Percentiles rank a stretch among this genome's conserved stretches.
phyloP scores from a whole-genome alignment of 92 coral and sea anemone genomes.

The Ricordea florida region DNA sequence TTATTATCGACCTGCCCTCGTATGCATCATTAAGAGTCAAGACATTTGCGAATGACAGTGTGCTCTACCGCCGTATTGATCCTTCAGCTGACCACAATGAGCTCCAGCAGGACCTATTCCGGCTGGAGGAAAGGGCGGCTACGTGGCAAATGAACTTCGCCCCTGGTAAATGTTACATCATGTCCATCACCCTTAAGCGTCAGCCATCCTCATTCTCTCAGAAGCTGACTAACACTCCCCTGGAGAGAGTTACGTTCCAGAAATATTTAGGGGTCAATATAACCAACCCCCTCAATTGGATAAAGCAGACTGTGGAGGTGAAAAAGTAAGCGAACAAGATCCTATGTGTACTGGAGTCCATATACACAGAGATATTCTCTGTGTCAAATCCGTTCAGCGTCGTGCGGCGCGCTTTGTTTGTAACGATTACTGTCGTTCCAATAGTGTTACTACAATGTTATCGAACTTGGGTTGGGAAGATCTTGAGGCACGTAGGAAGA shows the following conservation, averaged over 20 bases:
- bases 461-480: background rate
- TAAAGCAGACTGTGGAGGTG: constrained; percentile 9
- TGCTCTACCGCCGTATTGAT: no score
- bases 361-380: background rate
- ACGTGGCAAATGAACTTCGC: constrained; percentile 13
- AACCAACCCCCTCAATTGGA: background rate
- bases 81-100: background rate
- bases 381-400: background rate
- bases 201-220: constrained; percentile 16
- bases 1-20: background rate
- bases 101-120: constrained; percentile 21
- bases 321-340: constrained; percentile 12
- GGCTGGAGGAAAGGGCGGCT: background rate
- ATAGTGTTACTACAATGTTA: background rate
- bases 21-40: background rate
- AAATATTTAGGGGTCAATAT: background rate
- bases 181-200: constrained; percentile 11
- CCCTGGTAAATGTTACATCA: background rate
- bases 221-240: background rate
- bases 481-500: background rate
- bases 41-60: background rate
- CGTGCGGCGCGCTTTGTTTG: background rate
- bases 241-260: background rate
- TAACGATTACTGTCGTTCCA: background rate
- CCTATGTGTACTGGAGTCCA: background rate